These are phyloP conservation scores for Eudemis profundana DNA, from an alignment of 2,888 invertebrate species.

Conservation along the genomic window DNA sequence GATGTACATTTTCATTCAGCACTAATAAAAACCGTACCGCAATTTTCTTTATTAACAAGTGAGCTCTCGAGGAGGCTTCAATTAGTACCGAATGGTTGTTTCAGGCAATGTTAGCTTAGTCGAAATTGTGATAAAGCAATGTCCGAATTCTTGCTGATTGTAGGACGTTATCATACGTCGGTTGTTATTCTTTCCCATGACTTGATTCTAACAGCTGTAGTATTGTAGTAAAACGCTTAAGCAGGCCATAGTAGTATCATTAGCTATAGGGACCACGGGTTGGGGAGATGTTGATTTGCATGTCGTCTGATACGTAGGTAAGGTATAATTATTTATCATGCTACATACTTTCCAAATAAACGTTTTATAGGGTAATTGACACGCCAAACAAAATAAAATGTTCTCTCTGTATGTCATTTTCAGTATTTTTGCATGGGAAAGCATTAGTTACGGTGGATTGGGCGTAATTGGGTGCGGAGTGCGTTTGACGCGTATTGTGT, in stretches of 20 bases:
- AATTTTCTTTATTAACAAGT: neutral
- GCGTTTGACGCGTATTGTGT: conserved; percentile 60
- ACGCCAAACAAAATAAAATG: conserved; percentile 24
- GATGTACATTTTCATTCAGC: neutral
- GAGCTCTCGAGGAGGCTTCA: neutral
- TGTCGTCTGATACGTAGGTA: no score
- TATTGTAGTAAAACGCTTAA: no score
- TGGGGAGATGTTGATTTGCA: no score
- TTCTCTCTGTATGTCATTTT: conserved; percentile 31
- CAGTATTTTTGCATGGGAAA: conserved; percentile 49
- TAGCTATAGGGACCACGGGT: no score
- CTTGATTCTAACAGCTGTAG: no score
- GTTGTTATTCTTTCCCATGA: no score
- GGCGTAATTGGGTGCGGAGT: conserved; percentile 62
- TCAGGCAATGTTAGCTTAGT: no score
- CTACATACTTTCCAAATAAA: neutral
- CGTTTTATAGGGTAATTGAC: neutral
- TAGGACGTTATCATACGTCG: no score
- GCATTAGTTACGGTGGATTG: conserved; percentile 61
- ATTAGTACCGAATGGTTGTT: neutral
- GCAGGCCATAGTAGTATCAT: no score
- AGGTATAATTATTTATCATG: no score
- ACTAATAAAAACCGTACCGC: neutral
- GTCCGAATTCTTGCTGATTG: no score
- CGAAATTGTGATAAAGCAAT: no score